A percentile compares a stretch with the other conserved stretches of the same genome.
Evolutionary conservation across 2,888 invertebrate species (phyloP).

Genomic region (Lepas anatifera): DNA sequence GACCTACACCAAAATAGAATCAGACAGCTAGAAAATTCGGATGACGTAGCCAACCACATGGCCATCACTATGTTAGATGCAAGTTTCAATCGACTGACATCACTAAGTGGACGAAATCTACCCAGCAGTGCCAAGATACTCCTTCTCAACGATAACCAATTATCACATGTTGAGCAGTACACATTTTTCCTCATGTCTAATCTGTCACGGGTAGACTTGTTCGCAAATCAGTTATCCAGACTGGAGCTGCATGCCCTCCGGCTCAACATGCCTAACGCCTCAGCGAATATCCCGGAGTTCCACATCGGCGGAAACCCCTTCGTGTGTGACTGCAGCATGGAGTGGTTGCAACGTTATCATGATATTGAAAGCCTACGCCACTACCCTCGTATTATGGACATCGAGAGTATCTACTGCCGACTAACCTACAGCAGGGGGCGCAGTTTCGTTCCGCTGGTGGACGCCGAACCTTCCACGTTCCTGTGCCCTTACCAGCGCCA

Average conservation of each 20-base stretch:
- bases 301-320: conserved; percentile 75
- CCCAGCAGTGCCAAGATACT: conserved; percentile 69
- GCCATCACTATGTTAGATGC: conserved; percentile 68
- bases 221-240: conserved; percentile 59
- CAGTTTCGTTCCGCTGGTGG: conserved; percentile 58
- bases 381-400: conserved; percentile 67
- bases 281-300: conserved; percentile 62
- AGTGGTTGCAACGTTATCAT: conserved; percentile 75
- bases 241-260: conserved; percentile 36
- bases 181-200: conserved; percentile 78
- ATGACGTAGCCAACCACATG: conserved; percentile 47
- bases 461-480: conserved; percentile 68
- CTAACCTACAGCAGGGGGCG: conserved; percentile 63
- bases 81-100: conserved; percentile 64
- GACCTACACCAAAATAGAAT: conserved; percentile 76
- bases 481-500: conserved; percentile 71
- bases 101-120: conserved; percentile 68
- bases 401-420: conserved; percentile 69
- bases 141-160: conserved; percentile 65
- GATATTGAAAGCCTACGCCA: conserved; percentile 66
- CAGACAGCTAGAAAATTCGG: conserved; percentile 68
- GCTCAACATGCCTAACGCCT: conserved; percentile 51
- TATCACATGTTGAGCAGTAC: conserved; percentile 70
- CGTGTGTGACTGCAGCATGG: conserved; percentile 80
- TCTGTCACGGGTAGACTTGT: conserved; percentile 64